A percentile compares a stretch with the other conserved stretches of the same genome.
Evolutionary conservation across 2,797 vertebrate species (phyloP).

Genomic region (Acipenser transmontanus): DNA sequence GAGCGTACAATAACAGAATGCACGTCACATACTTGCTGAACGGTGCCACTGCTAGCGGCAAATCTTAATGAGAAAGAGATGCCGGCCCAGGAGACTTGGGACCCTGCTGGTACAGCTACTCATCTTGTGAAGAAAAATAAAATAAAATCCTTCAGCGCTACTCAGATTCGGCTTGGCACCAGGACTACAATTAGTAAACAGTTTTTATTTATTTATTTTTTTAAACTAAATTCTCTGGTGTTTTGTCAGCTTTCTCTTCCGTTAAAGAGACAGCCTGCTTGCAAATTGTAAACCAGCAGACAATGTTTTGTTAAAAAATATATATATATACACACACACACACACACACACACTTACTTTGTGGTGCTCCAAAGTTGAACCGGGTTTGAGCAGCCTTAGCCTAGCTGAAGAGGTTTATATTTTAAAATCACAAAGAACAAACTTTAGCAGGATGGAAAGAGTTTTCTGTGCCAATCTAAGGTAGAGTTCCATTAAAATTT

Average conservation of each 20-base stretch:
- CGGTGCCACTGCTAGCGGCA: constrained; percentile 75
- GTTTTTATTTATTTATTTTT: constrained; percentile 36
- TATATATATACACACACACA: constrained; percentile 25
- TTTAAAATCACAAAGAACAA: no score
- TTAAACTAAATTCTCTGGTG: constrained; percentile 83
- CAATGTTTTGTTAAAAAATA: constrained; percentile 42
- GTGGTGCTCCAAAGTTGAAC: no score
- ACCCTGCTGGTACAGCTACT: constrained; percentile 77
- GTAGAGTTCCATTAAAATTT: no score
- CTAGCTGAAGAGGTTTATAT: no score
- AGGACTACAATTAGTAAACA: constrained; percentile 69
- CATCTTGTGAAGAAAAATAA: constrained; percentile 44
- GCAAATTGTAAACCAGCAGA: constrained; percentile 14
- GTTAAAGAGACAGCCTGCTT: constrained; percentile 40
- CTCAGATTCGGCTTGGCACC: constrained; percentile 71
- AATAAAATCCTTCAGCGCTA: constrained; percentile 73
- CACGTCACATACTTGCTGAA: constrained; percentile 81
- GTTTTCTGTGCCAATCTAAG: no score
- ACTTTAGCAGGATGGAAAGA: no score
- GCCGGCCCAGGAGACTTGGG: constrained; percentile 76
- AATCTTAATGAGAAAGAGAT: constrained; percentile 75
- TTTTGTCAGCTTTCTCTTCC: constrained; percentile 80
- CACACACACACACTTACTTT: constrained; percentile 18
- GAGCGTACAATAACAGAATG: constrained; percentile 76
- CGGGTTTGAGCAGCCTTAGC: no score